Evolutionary conservation across 1,140 invertebrate genomes (phyloP).

Genomic region (Drosophila littoralis): DNA sequence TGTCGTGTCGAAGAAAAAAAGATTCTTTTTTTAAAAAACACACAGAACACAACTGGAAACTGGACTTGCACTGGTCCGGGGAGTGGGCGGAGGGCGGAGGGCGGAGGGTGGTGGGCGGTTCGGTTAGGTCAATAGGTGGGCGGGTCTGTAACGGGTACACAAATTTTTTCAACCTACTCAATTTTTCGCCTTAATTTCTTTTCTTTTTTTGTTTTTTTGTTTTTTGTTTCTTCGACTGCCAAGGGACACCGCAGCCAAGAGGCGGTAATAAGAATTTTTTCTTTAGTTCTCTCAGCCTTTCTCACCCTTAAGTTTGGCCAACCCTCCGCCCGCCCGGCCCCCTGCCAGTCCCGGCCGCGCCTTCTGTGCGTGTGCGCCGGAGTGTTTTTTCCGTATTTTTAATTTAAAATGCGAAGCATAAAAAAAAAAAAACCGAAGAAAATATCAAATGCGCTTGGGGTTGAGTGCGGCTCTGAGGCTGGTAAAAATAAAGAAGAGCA

Average conservation of each 20-base stretch:
- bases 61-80: conserved; percentile 47
- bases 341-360: not conserved
- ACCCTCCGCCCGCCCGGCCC: not conserved
- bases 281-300: conserved; percentile 50
- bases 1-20: conserved; percentile 75
- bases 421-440: conserved; percentile 60
- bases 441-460: conserved; percentile 51
- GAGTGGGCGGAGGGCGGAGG: not conserved
- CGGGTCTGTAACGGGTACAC: conserved; percentile 63
- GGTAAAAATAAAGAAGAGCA: conserved; percentile 3
- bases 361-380: conserved; percentile 71
- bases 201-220: too few species aligned
- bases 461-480: conserved; percentile 33
- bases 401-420: conserved; percentile 81
- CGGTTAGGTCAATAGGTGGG: conserved; percentile 20
- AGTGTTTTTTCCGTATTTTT: conserved; percentile 82
- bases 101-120: conserved; percentile 17
- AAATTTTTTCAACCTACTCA: conserved; percentile 81
- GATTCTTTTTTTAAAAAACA: conserved; percentile 58
- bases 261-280: conserved; percentile 83
- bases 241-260: conserved; percentile 52
- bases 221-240: conserved; percentile 57
- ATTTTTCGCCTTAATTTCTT: conserved; percentile 82
- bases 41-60: conserved; percentile 53
- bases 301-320: conserved; percentile 7